A percentile compares a stretch with the other conserved stretches of the same genome.
phyloP scores from a whole-genome alignment of 2,113 vertebrate species.

The Plecturocebus donacophilus region DNA sequence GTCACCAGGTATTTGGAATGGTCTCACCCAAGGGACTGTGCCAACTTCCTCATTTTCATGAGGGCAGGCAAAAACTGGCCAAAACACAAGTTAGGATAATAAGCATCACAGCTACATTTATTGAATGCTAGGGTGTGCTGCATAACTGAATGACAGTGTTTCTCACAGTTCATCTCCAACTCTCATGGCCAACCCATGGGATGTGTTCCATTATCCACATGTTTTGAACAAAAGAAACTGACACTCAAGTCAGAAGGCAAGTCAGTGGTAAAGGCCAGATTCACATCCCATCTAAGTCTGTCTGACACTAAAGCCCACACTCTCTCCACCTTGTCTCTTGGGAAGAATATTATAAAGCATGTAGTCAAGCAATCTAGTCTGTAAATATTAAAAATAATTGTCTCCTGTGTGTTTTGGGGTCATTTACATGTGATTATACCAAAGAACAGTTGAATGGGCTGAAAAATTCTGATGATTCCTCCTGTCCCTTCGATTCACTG shows the following conservation, averaged over 20 bases:
- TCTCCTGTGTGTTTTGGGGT: not conserved
- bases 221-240: not conserved
- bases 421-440: not conserved
- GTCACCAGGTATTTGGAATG: conserved; percentile 26
- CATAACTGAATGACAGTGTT: not conserved
- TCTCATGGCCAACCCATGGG: not conserved
- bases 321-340: not conserved
- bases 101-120: not conserved
- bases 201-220: not conserved
- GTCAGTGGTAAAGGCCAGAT: not conserved
- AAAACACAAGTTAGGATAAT: not conserved
- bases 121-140: not conserved
- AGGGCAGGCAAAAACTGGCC: not conserved
- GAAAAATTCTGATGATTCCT: not conserved
- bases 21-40: not conserved
- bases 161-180: not conserved
- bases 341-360: not conserved
- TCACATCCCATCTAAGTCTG: not conserved
- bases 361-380: not conserved
- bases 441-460: not conserved
- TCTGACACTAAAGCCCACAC: not conserved
- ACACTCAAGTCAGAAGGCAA: not conserved
- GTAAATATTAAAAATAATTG: not conserved
- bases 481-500: not conserved
- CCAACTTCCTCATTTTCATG: conserved; percentile 59